Evolutionary conservation across 2,113 vertebrate genomes (phyloP), one percentile per base, ranked within the genome.

Genomic region (Perognathus longimembris): DNA sequence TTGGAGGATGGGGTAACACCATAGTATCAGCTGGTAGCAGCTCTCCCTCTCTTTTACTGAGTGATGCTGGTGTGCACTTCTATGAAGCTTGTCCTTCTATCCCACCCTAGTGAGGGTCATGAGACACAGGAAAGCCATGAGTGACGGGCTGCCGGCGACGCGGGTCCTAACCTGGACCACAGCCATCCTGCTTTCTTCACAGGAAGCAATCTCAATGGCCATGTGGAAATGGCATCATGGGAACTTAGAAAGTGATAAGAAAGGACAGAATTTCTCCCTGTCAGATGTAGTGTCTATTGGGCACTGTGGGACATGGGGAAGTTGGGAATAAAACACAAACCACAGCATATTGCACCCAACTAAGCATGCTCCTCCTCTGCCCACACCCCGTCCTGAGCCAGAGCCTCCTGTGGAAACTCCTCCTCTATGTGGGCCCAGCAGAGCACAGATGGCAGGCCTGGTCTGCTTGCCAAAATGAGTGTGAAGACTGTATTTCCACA

Each of bases 401-500:
- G 70, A 80, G 0, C 0, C 10, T 59, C 63, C 40, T 57, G 3
- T 32, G 32, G 73, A 77, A 26, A 63, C 40, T 17, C 45, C 3
- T 75, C 90, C 20, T 50, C 28, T 54, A 36, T 0, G 0, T 79
- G 91, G 30, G 10, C 76, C 38, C 82, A 80, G 45, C 81, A 87
- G 59, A 57, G 18, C 54, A 21, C 38, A 89, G 76, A 63, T 45
- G 76, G 80, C 80, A 7, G 1, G 34, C 73, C 50, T 74, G 17
- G 50, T 81, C 8, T 85, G 61, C 75, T 90, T 93, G 80, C 90
- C 92, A 89, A 8, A 92, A 69, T 57, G 8, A 40, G 12, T 66
- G 11, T 28, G 42, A 90, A 93, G n/a, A 75, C 40, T 67, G n/a
- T 61, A 12, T 82, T 96, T 86, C 94, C 45, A 22, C 42, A 36